Conservation (phyloP, 2,797 vertebrate species). For the Eremophila alpestris region DNA sequence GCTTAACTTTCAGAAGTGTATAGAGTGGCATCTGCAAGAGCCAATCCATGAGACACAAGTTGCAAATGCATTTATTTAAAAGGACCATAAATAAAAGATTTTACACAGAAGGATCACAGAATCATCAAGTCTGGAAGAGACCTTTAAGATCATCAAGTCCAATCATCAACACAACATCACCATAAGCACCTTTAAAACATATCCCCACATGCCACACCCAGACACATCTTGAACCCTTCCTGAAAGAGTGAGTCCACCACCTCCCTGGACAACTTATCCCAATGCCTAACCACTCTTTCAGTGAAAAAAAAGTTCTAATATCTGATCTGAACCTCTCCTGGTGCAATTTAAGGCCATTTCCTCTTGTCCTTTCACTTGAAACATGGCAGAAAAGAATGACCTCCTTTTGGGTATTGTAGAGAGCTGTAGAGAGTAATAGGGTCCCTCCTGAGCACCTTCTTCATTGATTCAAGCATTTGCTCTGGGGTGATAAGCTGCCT, state of each 20-base stretch:
- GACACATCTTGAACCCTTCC: neutral
- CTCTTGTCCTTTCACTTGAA: neutral
- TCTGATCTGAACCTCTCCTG: neutral
- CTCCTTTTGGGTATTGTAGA: neutral
- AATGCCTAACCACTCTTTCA: too few relatives aligned
- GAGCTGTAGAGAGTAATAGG: neutral
- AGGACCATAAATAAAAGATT: neutral
- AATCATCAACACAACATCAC: neutral
- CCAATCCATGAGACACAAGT: neutral
- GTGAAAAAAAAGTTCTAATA: neutral
- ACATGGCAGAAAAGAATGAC: neutral
- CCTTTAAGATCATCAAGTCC: neutral
- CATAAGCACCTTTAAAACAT: neutral
- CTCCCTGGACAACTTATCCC: neutral
- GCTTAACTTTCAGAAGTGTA: neutral
- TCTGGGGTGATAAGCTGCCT: neutral
- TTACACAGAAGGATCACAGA: neutral
- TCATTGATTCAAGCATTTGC: neutral
- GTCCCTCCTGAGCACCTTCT: neutral
- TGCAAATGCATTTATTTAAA: neutral
- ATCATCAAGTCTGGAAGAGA: neutral
- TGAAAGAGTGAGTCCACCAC: neutral
- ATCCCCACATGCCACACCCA: neutral
- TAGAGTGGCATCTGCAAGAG: neutral
- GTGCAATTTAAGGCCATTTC: neutral